Base-by-base conservation (phyloP, 2,113 vertebrate genomes). In the Marmota monax region DNA sequence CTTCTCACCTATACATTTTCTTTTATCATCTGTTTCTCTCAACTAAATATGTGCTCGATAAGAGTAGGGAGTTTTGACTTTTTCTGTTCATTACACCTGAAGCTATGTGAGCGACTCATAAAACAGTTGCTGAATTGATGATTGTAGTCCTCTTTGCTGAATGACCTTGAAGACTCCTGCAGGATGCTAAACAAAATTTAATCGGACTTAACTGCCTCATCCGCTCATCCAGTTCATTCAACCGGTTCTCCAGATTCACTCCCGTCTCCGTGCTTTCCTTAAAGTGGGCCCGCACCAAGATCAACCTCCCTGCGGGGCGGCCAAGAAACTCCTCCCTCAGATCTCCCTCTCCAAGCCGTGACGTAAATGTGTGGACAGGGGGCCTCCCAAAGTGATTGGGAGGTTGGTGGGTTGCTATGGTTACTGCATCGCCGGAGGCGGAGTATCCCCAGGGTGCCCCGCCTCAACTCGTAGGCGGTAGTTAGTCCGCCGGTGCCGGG, bases 381-480 rank as follows among this genome's bases (percentile, higher is more conserved):
- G 7, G 7, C 48, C 72, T 25, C 48, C 61, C 16, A n/a, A 27
- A 53, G 23, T 1, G 3, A 48, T 17, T 27, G 70, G 56, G n/a
- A 42, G 20, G 69, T 72, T 42, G 79, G 29, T 67, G n/a, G 23
- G 95, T 97, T 97, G 92, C 92, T 93, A 92, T 92, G 84, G 97
- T 96, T 92, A 97, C 95, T 25, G 70, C 88, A 70, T 84, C 37
- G 34, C 86, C 88, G 0, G 42, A 42, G 22, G 70, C 8, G 27
- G 16, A 76, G 29, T 18, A 84, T 48, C 86, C 39, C 93, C 92
- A 77, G 42, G 34, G 87, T 67, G 84, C 79, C 37, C 72, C 69
- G 74, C 91, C 93, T 65, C 89, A 17, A 25, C 37, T 4, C 14
- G 88, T 67, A 42, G 65, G 51, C 74, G 58, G 27, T 23, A 22